Conservation (phyloP, 2,113 vertebrate genomes). For the Petrocephalus microphthalmus region DNA sequence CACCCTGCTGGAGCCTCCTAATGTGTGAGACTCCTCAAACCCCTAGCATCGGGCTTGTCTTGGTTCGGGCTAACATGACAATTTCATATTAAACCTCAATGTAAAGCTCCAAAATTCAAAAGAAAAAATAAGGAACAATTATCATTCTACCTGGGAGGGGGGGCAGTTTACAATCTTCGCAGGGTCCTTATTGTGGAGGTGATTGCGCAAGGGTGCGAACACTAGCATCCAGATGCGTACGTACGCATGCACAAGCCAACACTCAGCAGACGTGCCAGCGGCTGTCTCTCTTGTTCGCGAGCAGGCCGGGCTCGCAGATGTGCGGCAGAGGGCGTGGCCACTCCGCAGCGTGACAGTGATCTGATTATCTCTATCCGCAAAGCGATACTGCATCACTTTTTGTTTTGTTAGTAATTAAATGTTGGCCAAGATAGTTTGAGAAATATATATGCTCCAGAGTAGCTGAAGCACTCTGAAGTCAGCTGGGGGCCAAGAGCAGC, state of each 20-base stretch:
- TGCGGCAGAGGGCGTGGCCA: background rate
- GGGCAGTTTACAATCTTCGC: background rate
- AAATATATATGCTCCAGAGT: background rate
- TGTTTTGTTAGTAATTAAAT: conserved; percentile 14
- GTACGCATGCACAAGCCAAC: background rate
- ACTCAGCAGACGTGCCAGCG: background rate
- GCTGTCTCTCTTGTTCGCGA: background rate
- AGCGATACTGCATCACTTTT: background rate
- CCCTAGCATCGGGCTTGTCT: background rate
- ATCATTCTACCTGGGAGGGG: background rate
- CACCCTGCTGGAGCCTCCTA: background rate
- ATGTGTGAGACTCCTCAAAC: background rate
- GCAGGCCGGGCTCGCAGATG: background rate
- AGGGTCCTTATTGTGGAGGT: background rate
- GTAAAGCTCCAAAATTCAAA: background rate
- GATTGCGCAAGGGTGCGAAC: background rate
- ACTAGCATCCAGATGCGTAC: background rate
- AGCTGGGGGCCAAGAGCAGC: background rate
- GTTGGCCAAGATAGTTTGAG: background rate
- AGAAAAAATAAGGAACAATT: background rate
- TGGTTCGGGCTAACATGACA: background rate
- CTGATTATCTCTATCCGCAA: background rate
- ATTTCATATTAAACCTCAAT: background rate
- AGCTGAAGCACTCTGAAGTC: background rate
- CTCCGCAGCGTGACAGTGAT: background rate